These are phyloP conservation scores for Orientallactaga sibirica DNA, from an alignment of 2,797 vertebrate genomes.

Conservation along the genomic window DNA sequence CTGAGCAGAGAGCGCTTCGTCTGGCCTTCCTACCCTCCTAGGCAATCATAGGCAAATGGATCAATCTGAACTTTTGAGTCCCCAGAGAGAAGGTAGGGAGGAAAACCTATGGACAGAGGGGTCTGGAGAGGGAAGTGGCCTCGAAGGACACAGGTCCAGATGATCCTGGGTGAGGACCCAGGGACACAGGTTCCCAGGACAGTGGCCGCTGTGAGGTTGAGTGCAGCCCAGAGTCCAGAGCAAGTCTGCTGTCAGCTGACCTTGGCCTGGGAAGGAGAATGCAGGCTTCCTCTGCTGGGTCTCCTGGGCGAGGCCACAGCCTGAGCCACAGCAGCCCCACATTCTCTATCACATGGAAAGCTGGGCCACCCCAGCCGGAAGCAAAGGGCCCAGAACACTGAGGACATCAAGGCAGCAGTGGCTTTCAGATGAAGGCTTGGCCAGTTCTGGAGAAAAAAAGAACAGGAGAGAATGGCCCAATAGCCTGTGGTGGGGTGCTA, in stretches of 20 bases:
- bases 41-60: background rate
- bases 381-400: background rate
- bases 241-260: background rate
- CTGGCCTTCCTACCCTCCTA: background rate
- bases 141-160: background rate
- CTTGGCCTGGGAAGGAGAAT: background rate
- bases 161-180: background rate
- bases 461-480: accelerated
- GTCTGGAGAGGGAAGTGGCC: background rate
- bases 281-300: accelerated
- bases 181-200: accelerated
- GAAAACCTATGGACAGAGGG: background rate
- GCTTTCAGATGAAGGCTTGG: accelerated
- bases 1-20: background rate
- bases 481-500: accelerated
- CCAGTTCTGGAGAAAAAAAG: background rate
- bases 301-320: accelerated
- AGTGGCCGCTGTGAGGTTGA: accelerated
- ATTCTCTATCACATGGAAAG: background rate
- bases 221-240: background rate
- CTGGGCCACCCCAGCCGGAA: background rate
- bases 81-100: background rate
- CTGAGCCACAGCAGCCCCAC: background rate
- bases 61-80: too few species aligned
- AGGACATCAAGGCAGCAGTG: accelerated